Evolutionary conservation across 2,797 vertebrate species (phyloP).

Genomic region (Brotula barbata): DNA sequence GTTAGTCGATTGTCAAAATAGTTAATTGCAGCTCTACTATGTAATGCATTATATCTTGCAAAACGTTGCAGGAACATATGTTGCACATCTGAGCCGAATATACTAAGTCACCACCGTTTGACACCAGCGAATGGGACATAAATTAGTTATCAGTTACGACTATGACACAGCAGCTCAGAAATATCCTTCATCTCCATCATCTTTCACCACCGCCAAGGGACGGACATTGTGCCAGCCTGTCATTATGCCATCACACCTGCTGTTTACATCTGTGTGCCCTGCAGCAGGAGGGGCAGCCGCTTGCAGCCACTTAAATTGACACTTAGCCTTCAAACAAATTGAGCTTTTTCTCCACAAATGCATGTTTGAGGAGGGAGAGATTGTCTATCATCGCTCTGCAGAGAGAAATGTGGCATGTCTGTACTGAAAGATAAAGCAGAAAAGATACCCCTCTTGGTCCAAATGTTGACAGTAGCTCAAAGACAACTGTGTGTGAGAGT

Average conservation of each 20-base stretch:
- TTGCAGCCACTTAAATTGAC: slow-evolving; percentile 49
- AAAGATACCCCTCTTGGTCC: slow-evolving; percentile 23
- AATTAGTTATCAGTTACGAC: neutral
- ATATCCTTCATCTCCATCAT: slow-evolving; percentile 11
- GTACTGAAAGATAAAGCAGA: slow-evolving; percentile 33
- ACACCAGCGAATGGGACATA: slow-evolving; percentile 8
- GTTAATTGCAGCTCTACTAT: too few species aligned
- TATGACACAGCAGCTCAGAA: slow-evolving; percentile 17
- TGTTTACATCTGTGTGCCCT: slow-evolving; percentile 18
- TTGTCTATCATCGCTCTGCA: slow-evolving; percentile 27
- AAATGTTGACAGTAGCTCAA: slow-evolving; percentile 36
- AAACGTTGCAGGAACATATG: too few species aligned
- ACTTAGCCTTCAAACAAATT: slow-evolving; percentile 23
- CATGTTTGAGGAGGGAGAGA: slow-evolving; percentile 21
- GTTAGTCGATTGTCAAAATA: too few species aligned
- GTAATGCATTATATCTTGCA: too few species aligned
- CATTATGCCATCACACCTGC: slow-evolving; percentile 33
- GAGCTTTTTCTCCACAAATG: slow-evolving; percentile 16
- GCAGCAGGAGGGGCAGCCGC: slow-evolving; percentile 22
- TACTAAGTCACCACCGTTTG: too few species aligned
- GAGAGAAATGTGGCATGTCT: slow-evolving; percentile 19
- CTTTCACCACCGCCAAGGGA: slow-evolving; percentile 9
- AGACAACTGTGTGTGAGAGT: slow-evolving; percentile 4
- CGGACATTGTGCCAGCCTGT: slow-evolving; percentile 30
- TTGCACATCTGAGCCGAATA: too few species aligned